Percentiles rank a stretch among this genome's conserved stretches.
phyloP scores from a whole-genome alignment of 2,113 vertebrate genomes.

The Poecile atricapillus region DNA sequence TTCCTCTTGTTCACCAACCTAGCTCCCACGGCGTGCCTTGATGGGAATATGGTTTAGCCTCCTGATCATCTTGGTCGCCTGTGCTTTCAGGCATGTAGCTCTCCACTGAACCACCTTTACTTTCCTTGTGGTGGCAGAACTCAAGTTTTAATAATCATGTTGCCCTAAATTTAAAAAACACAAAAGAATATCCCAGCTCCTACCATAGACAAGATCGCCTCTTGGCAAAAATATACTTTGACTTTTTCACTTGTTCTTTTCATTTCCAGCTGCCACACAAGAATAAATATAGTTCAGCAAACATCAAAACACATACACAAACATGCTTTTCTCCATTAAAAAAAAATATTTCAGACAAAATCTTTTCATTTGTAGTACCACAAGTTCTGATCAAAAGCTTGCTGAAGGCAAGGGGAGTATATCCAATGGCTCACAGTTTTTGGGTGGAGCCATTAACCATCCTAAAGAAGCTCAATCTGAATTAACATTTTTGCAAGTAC shows the following conservation, averaged over 20 bases:
- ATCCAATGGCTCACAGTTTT: neutral
- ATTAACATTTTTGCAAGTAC: neutral
- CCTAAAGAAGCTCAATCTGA: neutral
- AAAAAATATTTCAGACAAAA: neutral
- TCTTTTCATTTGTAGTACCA: neutral
- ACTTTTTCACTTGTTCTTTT: neutral
- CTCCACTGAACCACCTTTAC: neutral
- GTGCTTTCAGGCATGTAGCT: neutral
- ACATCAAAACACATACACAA: neutral
- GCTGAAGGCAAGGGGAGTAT: neutral
- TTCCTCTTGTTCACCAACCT: neutral
- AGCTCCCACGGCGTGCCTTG: fast-evolving
- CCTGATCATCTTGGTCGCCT: too few relatives aligned
- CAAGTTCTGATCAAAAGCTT: neutral
- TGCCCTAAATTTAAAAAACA: neutral
- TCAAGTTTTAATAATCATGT: neutral
- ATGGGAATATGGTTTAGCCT: fast-evolving
- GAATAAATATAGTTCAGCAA: neutral
- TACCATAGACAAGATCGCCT: neutral
- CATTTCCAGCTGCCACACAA: neutral
- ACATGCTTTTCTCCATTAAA: neutral
- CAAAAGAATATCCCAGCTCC: neutral
- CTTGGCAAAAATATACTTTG: neutral
- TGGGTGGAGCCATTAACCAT: neutral
- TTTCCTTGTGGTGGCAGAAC: neutral